A percentile compares a stretch with the other conserved stretches of the same genome.
phyloP scores from a whole-genome alignment of 2,113 vertebrate genomes.

The Poeciliopsis retropinna region DNA sequence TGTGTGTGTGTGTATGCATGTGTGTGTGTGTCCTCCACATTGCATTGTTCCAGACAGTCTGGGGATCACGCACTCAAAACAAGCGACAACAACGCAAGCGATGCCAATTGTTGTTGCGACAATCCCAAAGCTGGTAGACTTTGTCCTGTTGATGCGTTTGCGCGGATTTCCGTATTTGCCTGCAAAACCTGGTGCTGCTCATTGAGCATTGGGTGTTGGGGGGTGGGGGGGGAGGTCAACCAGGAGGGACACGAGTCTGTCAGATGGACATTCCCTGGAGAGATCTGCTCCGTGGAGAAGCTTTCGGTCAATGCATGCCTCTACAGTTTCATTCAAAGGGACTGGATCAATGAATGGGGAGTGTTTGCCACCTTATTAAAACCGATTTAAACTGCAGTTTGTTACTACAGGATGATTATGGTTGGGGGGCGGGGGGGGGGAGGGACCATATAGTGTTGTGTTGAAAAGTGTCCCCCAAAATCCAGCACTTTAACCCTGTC shows the following conservation, averaged over 20 bases:
- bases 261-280: constrained; percentile 66
- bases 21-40: constrained; percentile 40
- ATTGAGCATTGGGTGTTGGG: too few species aligned
- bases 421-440: too few species aligned
- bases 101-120: constrained; percentile 35
- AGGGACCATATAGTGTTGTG: background rate
- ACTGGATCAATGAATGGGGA: constrained; percentile 25
- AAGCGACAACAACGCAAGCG: constrained; percentile 59
- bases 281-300: constrained; percentile 46
- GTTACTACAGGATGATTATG: background rate
- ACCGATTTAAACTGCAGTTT: constrained; percentile 2
- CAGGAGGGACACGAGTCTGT: constrained; percentile 64
- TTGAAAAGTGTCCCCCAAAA: background rate
- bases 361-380: constrained; percentile 1
- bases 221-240: background rate
- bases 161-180: constrained; percentile 14
- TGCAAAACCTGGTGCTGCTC: constrained; percentile 20
- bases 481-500: background rate
- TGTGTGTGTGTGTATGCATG: constrained; percentile 38
- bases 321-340: constrained; percentile 22
- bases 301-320: constrained; percentile 35
- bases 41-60: constrained; percentile 70
- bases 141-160: constrained; percentile 48
- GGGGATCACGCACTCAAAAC: constrained; percentile 57
- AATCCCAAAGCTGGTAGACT: constrained; percentile 33